Conservation (phyloP, 2,888 invertebrate genomes). For the Fragum sueziense region DNA sequence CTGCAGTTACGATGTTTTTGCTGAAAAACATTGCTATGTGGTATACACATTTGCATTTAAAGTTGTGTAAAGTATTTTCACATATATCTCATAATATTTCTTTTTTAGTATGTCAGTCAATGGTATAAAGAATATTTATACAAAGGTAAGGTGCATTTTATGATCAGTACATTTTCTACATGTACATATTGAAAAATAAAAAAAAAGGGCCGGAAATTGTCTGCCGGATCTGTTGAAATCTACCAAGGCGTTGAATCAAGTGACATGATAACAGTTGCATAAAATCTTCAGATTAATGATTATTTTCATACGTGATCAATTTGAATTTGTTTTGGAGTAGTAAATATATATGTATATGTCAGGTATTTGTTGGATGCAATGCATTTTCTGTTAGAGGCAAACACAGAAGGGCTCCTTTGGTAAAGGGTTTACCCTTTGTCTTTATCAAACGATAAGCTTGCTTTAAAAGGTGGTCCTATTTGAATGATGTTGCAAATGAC, state of each 20-base stretch:
- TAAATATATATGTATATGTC: no score
- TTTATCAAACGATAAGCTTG: not conserved
- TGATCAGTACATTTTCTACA: not conserved
- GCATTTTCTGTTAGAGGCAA: no score
- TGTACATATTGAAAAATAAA: not conserved
- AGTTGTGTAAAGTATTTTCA: no score
- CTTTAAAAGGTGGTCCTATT: not conserved
- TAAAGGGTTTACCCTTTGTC: not conserved
- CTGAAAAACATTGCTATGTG: no score
- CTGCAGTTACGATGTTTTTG: no score
- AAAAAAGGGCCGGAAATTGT: not conserved
- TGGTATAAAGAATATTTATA: conserved; percentile 13
- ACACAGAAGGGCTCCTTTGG: no score
- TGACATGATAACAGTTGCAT: not conserved
- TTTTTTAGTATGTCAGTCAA: not conserved
- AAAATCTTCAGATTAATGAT: not conserved
- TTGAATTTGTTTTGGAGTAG: no score
- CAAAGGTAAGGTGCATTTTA: not conserved
- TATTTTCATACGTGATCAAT: no score
- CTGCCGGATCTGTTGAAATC: not conserved
- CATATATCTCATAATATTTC: no score
- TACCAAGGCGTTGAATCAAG: not conserved
- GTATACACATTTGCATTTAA: no score
- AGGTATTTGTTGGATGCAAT: no score
- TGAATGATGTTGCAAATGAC: not conserved